Percentiles rank a stretch among this genome's conserved stretches.
These are phyloP conservation scores for Steinernema khuongi DNA, from an alignment of 1,140 invertebrate genomes.

Conservation along the genomic window DNA sequence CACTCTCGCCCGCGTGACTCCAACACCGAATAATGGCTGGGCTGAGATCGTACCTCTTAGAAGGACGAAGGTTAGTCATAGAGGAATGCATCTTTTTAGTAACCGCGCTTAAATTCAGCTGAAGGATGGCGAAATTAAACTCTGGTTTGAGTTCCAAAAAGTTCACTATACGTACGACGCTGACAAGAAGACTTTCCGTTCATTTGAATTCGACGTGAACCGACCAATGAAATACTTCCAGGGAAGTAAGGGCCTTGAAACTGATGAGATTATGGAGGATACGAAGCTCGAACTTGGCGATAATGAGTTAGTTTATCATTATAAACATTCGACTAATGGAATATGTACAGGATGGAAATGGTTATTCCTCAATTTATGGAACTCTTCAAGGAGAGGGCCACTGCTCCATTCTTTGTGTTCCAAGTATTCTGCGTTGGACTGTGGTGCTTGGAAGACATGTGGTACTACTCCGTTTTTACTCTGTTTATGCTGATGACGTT, in stretches of 20 bases:
- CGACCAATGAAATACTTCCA: constrained; percentile 38
- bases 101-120: no score
- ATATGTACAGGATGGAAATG: constrained; percentile 71
- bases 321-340: neutral
- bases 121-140: constrained; percentile 37
- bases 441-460: constrained; percentile 98
- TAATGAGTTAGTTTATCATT: constrained; percentile 42
- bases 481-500: constrained; percentile 94
- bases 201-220: constrained; percentile 47
- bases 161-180: constrained; percentile 48
- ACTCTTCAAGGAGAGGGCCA: constrained; percentile 91
- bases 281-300: constrained; percentile 44
- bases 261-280: constrained; percentile 44
- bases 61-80: constrained; percentile 58
- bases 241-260: constrained; percentile 46
- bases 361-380: constrained; percentile 92
- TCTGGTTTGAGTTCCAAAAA: constrained; percentile 57
- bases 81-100: constrained; percentile 32
- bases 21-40: constrained; percentile 92
- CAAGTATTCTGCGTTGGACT: constrained; percentile 89
- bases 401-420: constrained; percentile 94
- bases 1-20: constrained; percentile 82
- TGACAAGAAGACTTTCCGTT: constrained; percentile 42
- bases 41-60: constrained; percentile 82
- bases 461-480: constrained; percentile 75